Percentiles rank a stretch among this genome's conserved stretches.
These are phyloP conservation scores for Coccyzus lansbergi DNA, from an alignment of 2,797 vertebrate species.

Conservation along the genomic window DNA sequence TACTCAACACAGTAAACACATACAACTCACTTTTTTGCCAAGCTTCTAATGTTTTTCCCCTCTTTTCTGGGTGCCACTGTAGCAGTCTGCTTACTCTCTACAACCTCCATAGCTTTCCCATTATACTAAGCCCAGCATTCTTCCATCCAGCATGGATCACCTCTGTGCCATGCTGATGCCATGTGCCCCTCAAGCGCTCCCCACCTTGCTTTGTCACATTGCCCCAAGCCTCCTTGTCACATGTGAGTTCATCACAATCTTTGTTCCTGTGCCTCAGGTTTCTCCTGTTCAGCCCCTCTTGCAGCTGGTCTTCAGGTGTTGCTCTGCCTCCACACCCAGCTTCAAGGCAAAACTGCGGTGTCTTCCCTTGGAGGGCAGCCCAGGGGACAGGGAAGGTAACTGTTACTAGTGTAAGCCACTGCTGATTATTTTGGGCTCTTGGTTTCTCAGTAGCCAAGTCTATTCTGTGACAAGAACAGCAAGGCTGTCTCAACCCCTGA, in stretches of 20 bases:
- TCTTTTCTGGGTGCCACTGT: not conserved
- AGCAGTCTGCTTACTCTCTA: not conserved
- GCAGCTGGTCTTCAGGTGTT: not conserved
- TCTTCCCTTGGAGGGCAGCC: not conserved
- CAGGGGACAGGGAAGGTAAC: not conserved
- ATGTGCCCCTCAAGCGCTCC: not conserved
- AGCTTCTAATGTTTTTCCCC: rapidly evolving
- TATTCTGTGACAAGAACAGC: not conserved
- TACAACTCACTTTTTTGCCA: not conserved
- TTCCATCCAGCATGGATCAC: not conserved
- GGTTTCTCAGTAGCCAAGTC: not conserved
- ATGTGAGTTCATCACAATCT: not conserved
- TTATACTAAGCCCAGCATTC: not conserved
- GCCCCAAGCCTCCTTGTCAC: not conserved
- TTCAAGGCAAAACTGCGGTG: not conserved
- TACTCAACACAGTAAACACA: rapidly evolving
- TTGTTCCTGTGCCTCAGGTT: not conserved
- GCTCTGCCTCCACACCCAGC: not conserved
- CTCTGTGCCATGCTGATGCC: not conserved
- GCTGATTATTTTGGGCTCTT: not conserved
- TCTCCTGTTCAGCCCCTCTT: not conserved
- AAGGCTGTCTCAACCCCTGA: not conserved
- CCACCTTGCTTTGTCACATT: not conserved
- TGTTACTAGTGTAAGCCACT: not conserved
- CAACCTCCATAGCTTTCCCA: not conserved